Conservation (phyloP, 2,888 invertebrate species). For the Neoascia interrupta region DNA sequence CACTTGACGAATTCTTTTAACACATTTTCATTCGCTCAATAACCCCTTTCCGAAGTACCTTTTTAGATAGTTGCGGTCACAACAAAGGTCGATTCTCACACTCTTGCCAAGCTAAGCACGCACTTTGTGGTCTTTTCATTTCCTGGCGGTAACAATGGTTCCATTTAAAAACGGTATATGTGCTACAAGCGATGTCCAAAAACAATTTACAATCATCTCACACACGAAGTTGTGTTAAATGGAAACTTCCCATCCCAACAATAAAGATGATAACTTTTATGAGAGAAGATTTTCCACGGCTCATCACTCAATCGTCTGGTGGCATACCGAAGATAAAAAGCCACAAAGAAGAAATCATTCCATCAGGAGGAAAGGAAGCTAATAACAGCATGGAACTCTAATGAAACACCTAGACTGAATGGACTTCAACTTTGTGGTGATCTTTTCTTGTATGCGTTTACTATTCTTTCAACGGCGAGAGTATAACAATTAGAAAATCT, state of each 20-base stretch:
- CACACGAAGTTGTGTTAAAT: background rate
- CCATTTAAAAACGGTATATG: constrained; percentile 23
- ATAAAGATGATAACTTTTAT: constrained; percentile 53
- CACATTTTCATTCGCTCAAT: constrained; percentile 31
- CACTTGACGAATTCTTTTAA: constrained; percentile 32
- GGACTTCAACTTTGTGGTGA: constrained; percentile 14
- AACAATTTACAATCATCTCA: constrained; percentile 36
- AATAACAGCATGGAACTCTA: constrained; percentile 35
- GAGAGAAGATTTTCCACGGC: constrained; percentile 56
- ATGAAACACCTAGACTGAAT: constrained; percentile 27
- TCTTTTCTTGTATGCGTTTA: constrained; percentile 3
- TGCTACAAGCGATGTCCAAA: constrained; percentile 13
- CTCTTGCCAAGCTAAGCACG: constrained; percentile 16
- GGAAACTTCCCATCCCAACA: constrained; percentile 32
- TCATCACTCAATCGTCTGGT: constrained; percentile 53
- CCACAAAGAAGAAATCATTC: constrained; percentile 15
- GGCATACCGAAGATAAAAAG: constrained; percentile 23
- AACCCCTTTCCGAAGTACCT: constrained; percentile 16
- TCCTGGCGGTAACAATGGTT: constrained; percentile 43
- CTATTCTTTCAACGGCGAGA: constrained; percentile 32
- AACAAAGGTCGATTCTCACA: constrained; percentile 51
- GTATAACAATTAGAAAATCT: constrained; percentile 48
- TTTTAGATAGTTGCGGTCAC: constrained; percentile 42
- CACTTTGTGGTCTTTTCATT: constrained; percentile 48
- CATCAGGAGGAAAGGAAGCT: constrained; percentile 51